Conservation (phyloP, 2,888 invertebrate genomes). For the Melanostoma mellinum region DNA sequence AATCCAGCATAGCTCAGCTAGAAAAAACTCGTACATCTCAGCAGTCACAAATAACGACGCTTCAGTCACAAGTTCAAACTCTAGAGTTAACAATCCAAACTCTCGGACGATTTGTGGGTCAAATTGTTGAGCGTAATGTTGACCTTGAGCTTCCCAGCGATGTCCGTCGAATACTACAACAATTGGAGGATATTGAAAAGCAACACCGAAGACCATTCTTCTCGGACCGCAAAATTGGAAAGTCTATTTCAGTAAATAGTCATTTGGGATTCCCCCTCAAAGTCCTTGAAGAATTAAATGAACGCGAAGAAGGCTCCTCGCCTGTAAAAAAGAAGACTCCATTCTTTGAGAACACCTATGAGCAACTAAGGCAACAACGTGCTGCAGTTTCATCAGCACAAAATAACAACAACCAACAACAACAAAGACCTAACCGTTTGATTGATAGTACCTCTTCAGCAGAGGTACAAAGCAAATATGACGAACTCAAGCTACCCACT, state of each 20-base stretch:
- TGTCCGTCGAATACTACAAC: conserved; percentile 88
- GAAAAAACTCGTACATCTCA: conserved; percentile 86
- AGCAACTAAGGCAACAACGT: conserved; percentile 87
- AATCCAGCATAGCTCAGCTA: conserved; percentile 84
- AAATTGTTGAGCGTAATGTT: conserved; percentile 85
- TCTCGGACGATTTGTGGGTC: conserved; percentile 88
- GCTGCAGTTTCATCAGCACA: conserved; percentile 82
- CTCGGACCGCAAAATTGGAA: conserved; percentile 81
- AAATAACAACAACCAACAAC: conserved; percentile 79
- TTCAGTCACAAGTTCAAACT: conserved; percentile 88
- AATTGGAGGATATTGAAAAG: conserved; percentile 83
- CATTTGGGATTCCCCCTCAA: conserved; percentile 82
- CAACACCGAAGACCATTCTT: conserved; percentile 81
- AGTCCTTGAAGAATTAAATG: conserved; percentile 82
- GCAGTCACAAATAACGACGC: conserved; percentile 85
- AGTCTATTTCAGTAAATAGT: conserved; percentile 82
- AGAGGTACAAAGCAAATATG: conserved; percentile 77
- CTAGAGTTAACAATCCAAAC: conserved; percentile 89
- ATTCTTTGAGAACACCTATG: conserved; percentile 88
- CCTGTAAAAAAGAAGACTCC: conserved; percentile 82
- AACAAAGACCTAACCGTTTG: conserved; percentile 80
- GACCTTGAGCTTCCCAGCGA: conserved; percentile 89
- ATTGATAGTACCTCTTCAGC: conserved; percentile 75
- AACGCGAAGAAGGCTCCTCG: conserved; percentile 82
- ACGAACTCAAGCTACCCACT: conserved; percentile 79